Percentiles rank a stretch among this genome's conserved stretches.
These are phyloP conservation scores for Chaetodon trifascialis DNA, from an alignment of 2,113 vertebrate species.

Conservation along the genomic window DNA sequence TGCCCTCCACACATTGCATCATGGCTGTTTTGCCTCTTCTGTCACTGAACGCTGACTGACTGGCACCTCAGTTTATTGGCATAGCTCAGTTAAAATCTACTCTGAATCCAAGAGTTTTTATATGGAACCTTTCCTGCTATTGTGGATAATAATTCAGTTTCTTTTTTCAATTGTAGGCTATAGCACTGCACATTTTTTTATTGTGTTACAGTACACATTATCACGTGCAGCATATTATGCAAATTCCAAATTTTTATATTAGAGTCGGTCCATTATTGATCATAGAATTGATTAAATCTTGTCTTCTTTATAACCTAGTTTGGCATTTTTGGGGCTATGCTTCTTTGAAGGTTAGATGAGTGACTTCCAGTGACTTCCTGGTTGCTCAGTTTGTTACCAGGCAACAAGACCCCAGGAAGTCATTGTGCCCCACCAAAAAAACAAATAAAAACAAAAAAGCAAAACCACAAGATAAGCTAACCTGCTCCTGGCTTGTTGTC, in stretches of 20 bases:
- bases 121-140: conserved; percentile 4
- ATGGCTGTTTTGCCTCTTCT: conserved; percentile 39
- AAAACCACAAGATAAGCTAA: background rate
- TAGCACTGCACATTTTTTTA: background rate
- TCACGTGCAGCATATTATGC: background rate
- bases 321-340: background rate
- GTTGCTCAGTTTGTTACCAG: background rate
- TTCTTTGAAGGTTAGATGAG: background rate
- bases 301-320: background rate
- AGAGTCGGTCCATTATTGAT: background rate
- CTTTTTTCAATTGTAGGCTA: conserved; percentile 2
- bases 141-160: conserved; percentile 11
- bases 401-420: background rate
- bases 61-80: conserved; percentile 15
- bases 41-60: conserved; percentile 33
- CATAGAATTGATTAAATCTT: background rate
- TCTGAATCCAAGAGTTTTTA: conserved; percentile 13
- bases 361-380: background rate
- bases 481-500: background rate
- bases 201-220: background rate
- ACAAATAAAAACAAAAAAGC: too few relatives aligned
- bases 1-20: conserved; percentile 53
- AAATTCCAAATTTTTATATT: background rate
- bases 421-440: background rate
- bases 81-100: conserved; percentile 17